Base-by-base conservation (phyloP, 2,797 vertebrate genomes). In the Tokudaia muenninki region DNA sequence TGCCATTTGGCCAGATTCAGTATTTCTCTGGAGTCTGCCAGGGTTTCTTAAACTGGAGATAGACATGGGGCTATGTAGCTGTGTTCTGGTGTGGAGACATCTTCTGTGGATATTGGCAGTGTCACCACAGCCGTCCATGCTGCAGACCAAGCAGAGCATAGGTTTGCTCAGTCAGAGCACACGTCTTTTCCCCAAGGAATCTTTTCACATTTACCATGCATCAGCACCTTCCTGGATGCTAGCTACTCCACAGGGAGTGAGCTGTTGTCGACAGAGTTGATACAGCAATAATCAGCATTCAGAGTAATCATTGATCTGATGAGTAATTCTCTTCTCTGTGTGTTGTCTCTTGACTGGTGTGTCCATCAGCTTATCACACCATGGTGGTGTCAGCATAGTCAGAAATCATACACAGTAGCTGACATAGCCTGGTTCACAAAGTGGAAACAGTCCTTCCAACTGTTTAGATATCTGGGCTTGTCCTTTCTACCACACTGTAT, bases 81-180 rank as follows among this genome's bases (percentile, higher is more conserved):
- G n/a, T 34, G 4, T 2, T 61, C 29, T 24, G 16, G 10, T 13
- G 6, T 41, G 80, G 44, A 16, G n/a, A 50, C 47, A 26, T 52
- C 2, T 8, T 3, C 6, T 14, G 65, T 41, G 37, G 26, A 86
- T 34, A 24, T 1, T 26, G n/a, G 21, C 3, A 9, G 4, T 16
- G 0, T 59, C 16, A 3, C 4, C 13, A 34, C 16, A 50, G 59
- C 57, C 1, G 1, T 44, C 31, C 7, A 2, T 61, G n/a, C 75
- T 19, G 4, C 1, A 0, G 1, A 79, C 34, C 65, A 77, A 47
- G 11, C 17, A 26, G 74, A 80, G 44, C 2, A 9, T 31, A 67
- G 9, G 4, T 41, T 78, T 13, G 11, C 55, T 91, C 9, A 57
- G 61, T 37, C 31, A 55, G n/a, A 67, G 10, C 44, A 52, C 26